Base-by-base conservation (phyloP, 2,888 invertebrate genomes). In the Patella caerulea region DNA sequence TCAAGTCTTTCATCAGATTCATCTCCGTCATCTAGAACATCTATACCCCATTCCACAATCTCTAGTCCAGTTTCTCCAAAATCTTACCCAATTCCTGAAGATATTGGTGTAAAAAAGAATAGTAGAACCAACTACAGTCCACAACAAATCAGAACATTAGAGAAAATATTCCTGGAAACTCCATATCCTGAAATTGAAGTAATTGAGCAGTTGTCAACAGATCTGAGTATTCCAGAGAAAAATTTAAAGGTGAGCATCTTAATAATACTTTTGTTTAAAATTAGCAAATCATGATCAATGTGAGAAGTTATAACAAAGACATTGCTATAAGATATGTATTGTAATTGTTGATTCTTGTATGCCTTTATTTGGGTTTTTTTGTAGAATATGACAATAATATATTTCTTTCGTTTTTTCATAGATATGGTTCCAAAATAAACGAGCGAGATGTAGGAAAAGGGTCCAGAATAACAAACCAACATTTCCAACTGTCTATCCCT, bases 261-360 rank as follows among this genome's bases (percentile, higher is more conserved):
- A 45, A 45, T 45, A 9, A 45, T 45, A 45, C 7, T 5, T 45
- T 45, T 0, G 9, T 45, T 45, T 9, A 9, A 45, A 45, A 7
- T 45, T 45, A 45, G 45, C 45, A 34, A 34, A 4, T 34, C 34
- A 34, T 34, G 34, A 34, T 34, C 4, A 34, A 34, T 34, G 4
- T 85, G 85, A 81, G 24, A 54, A 24, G 29, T 12, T 53, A 71
- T 76, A 15, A 19, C 24, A 17, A 17, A 17, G 34, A 24, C 29
- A 17, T 65, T 71, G 73, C n/a, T 53, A 34, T 34, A 34, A 78
- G 71, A 54, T 81, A 78, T 34, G 34, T 34, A 52, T 76, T 85
- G 86, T 84, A 86, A 54, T 86, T 85, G 86, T 86, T 86, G 80
- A 85, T 86, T 75, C 86, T 86, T 83, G 86, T 86, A 81, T 73